phyloP scores from a whole-genome alignment of 2,113 vertebrate species.

The Elachura formosa region DNA sequence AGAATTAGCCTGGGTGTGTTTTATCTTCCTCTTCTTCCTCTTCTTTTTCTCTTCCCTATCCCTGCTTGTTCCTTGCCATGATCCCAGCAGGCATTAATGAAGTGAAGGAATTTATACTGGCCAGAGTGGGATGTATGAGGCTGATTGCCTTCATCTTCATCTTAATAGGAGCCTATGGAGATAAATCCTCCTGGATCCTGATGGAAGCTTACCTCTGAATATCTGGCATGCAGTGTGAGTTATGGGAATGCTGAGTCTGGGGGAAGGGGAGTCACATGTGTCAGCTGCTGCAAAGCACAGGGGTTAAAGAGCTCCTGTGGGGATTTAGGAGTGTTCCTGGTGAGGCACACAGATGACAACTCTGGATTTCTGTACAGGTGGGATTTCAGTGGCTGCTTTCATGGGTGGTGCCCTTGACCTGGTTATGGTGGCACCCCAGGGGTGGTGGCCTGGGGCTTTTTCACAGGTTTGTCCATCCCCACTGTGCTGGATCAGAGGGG shows the following conservation, averaged over 20 bases:
- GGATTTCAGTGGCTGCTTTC: too few relatives aligned
- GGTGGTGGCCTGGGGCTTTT: not conserved
- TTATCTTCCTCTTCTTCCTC: not conserved
- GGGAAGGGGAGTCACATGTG: not conserved
- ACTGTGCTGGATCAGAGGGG: rapidly evolving
- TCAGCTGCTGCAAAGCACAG: not conserved
- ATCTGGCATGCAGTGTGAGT: not conserved
- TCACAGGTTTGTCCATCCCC: not conserved
- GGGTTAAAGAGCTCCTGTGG: rapidly evolving
- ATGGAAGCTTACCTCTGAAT: slow-evolving; percentile 42
- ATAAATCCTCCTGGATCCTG: slow-evolving; percentile 48
- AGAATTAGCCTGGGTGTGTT: not conserved
- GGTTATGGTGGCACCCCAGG: not conserved
- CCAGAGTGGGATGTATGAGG: slow-evolving; percentile 41
- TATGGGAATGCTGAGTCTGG: not conserved
- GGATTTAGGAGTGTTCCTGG: not conserved
- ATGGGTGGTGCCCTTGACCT: not conserved
- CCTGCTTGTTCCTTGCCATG: not conserved
- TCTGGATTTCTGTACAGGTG: not conserved
- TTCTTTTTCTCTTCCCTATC: not conserved
- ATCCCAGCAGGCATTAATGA: slow-evolving; percentile 19
- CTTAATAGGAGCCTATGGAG: slow-evolving; percentile 40
- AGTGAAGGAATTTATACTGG: slow-evolving; percentile 15
- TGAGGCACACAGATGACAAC: not conserved
- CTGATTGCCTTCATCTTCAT: slow-evolving; percentile 56